A percentile compares a stretch with the other conserved stretches of the same genome.
Evolutionary conservation across 2,888 invertebrate genomes (phyloP).

Genomic region (Ophion obscuratus): DNA sequence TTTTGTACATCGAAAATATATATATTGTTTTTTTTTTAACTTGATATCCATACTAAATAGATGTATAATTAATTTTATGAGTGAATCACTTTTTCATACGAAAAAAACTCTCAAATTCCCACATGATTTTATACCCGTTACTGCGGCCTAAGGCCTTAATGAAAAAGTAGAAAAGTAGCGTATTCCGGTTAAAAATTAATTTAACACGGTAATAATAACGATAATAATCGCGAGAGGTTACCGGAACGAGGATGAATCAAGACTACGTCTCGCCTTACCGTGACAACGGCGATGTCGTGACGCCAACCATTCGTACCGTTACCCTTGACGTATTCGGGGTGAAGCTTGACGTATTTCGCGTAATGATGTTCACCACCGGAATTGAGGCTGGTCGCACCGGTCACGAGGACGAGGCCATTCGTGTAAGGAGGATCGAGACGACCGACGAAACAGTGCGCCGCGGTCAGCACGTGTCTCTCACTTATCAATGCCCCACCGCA

Average conservation of each 20-base stretch:
- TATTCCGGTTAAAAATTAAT: too few relatives aligned
- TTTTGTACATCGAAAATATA: too few relatives aligned
- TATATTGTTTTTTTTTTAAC: too few relatives aligned
- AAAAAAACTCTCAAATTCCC: too few relatives aligned
- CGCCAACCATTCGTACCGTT: conserved; percentile 36
- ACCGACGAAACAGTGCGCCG: conserved; percentile 73
- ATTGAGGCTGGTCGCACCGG: conserved; percentile 47
- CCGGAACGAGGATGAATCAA: neutral
- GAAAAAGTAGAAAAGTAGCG: too few relatives aligned
- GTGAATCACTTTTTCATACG: too few relatives aligned
- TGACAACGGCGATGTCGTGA: conserved; percentile 47
- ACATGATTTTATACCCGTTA: too few relatives aligned
- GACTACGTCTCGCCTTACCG: conserved; percentile 27
- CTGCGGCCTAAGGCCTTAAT: too few relatives aligned
- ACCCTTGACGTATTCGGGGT: conserved; percentile 56
- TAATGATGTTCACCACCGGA: conserved; percentile 65
- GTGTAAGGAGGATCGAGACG: conserved; percentile 56
- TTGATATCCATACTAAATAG: too few relatives aligned
- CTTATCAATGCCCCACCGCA: conserved; percentile 74
- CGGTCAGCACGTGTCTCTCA: conserved; percentile 71
- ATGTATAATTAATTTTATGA: too few relatives aligned
- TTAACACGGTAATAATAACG: too few relatives aligned
- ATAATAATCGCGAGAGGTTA: neutral
- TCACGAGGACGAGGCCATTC: conserved; percentile 57
- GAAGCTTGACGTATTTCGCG: conserved; percentile 57